These are phyloP conservation scores for Himalopsyche anomala DNA, from an alignment of 2,888 invertebrate species.

Conservation along the genomic window DNA sequence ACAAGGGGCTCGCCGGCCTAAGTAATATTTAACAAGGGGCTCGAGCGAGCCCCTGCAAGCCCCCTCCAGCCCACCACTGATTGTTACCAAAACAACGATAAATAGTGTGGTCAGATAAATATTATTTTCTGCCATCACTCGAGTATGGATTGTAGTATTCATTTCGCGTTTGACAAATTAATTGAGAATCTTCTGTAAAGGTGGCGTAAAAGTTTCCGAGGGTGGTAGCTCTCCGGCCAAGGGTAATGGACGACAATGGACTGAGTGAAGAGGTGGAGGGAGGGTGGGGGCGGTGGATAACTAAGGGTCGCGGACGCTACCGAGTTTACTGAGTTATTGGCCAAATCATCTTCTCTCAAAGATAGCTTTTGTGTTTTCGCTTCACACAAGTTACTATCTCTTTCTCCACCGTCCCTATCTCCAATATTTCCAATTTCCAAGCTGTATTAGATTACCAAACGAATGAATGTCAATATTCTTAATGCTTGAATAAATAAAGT, in stretches of 20 bases:
- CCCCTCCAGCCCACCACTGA: too few species aligned
- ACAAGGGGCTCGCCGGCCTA: too few species aligned
- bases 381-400: slow-evolving; percentile 20
- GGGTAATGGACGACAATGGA: slow-evolving; percentile 39
- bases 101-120: too few species aligned
- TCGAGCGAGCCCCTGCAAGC: too few species aligned
- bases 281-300: neutral
- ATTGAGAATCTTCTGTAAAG: neutral
- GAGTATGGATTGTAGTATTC: too few species aligned
- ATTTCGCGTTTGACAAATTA: too few species aligned
- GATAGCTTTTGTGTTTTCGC: slow-evolving; percentile 30
- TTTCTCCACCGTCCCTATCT: neutral
- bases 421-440: slow-evolving; percentile 25
- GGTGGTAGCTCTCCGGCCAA: slow-evolving; percentile 8
- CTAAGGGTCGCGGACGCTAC: slow-evolving; percentile 25
- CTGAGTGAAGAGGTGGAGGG: slow-evolving; percentile 19
- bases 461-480: slow-evolving; percentile 30
- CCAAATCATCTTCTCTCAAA: slow-evolving; percentile 31
- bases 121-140: too few species aligned
- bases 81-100: too few species aligned
- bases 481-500: neutral
- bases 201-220: slow-evolving; percentile 30
- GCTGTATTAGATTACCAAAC: neutral
- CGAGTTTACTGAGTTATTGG: slow-evolving; percentile 30
- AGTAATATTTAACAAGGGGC: too few species aligned